phyloP scores from a whole-genome alignment of 2,888 invertebrate species.

The Melanotus villosus region DNA sequence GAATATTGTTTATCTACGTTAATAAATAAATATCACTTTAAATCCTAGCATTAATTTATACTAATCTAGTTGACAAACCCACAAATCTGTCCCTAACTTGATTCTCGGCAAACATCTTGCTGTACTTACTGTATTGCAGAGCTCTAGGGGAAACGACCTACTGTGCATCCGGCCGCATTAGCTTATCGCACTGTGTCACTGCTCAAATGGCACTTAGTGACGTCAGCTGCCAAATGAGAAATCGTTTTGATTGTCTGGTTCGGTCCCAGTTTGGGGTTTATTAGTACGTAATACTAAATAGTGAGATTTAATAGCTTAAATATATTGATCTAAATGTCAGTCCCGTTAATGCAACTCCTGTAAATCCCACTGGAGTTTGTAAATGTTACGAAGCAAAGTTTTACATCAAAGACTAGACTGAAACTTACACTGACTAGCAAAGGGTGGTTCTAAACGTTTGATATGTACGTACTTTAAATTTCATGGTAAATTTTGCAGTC shows the following conservation, averaged over 20 bases:
- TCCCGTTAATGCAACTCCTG: background rate
- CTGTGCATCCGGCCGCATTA: constrained; percentile 45
- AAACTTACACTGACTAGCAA: no score
- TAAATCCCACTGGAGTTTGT: background rate
- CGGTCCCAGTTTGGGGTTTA: constrained; percentile 26
- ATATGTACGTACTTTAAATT: no score
- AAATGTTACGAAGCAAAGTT: no score
- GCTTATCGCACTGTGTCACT: constrained; percentile 43
- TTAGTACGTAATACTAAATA: constrained; percentile 11
- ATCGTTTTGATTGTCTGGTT: constrained; percentile 35
- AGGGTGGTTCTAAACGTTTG: no score
- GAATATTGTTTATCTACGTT: no score
- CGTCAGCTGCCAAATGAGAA: constrained; percentile 38
- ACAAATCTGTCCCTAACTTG: constrained; percentile 28
- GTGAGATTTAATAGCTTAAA: background rate
- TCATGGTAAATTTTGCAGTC: no score
- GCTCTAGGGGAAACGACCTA: constrained; percentile 35
- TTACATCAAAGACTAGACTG: no score
- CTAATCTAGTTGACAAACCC: constrained; percentile 33
- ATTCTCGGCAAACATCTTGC: constrained; percentile 36
- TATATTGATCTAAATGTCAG: background rate
- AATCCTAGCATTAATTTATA: constrained; percentile 22
- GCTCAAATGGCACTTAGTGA: constrained; percentile 43
- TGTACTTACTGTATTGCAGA: constrained; percentile 33
- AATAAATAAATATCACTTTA: no score